Conservation (phyloP, 2,113 vertebrate genomes). For the Ptilorrhoa leucosticta region DNA sequence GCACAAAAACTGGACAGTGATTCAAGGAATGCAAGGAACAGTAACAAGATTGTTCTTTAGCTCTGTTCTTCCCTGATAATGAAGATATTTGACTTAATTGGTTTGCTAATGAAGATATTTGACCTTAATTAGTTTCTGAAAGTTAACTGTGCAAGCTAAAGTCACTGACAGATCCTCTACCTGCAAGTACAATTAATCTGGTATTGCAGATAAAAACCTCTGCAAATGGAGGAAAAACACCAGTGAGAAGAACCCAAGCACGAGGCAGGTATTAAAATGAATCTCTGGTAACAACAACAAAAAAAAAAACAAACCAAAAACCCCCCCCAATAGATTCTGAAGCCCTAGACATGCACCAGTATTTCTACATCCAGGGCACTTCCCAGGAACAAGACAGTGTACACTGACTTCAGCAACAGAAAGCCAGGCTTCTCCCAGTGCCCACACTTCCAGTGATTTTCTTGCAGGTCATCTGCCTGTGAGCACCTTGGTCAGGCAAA, state of each 20-base stretch:
- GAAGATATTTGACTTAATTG: not conserved
- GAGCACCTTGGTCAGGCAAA: not conserved
- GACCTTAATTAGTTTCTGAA: not conserved
- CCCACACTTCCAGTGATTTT: not conserved
- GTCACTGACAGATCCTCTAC: not conserved
- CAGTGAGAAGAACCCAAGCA: not conserved
- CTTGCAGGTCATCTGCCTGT: not conserved
- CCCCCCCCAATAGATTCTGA: fast-evolving
- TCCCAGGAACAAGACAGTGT: not conserved
- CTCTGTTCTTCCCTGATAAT: not conserved
- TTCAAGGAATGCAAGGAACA: not conserved
- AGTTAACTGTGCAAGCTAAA: not conserved
- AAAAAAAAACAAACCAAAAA: not conserved
- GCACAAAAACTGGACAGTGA: not conserved
- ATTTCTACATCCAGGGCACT: not conserved
- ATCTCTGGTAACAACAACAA: not conserved
- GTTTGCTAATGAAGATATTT: not conserved
- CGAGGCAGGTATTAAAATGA: not conserved
- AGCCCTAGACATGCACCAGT: not conserved
- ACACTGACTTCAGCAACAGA: fast-evolving
- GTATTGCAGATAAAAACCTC: not conserved
- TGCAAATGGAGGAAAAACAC: not conserved
- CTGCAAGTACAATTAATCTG: not conserved
- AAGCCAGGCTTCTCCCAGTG: not conserved
- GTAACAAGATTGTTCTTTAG: not conserved